Conservation (phyloP, 2,797 vertebrate species). For the Chloroceryle inda region DNA sequence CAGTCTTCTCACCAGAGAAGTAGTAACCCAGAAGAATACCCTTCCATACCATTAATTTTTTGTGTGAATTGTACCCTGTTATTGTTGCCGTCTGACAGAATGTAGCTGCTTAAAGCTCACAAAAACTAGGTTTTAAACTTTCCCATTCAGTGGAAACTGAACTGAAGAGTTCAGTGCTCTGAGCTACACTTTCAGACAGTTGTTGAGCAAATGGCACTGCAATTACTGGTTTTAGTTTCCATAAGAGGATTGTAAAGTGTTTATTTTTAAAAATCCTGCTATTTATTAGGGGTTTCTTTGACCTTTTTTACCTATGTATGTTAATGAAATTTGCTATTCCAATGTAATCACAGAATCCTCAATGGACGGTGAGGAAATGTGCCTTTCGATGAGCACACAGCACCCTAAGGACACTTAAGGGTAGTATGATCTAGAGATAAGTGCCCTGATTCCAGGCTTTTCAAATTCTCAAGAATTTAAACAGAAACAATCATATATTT, state of each 20-base stretch:
- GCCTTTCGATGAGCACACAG: neutral
- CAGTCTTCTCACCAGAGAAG: neutral
- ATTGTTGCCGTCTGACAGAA: neutral
- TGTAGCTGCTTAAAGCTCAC: neutral
- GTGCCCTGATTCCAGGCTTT: neutral
- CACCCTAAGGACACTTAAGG: neutral
- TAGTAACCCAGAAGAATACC: neutral
- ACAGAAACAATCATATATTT: neutral
- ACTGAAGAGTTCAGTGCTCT: neutral
- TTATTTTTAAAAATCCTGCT: neutral
- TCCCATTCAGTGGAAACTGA: neutral
- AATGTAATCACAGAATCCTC: neutral
- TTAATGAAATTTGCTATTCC: conserved; percentile 7
- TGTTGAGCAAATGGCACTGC: neutral
- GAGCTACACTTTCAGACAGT: neutral
- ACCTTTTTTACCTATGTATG: neutral
- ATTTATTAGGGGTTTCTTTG: neutral
- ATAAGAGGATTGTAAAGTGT: neutral
- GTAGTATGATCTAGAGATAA: neutral
- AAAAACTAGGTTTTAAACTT: neutral
- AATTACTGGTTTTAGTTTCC: neutral
- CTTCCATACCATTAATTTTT: neutral
- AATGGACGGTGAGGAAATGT: neutral
- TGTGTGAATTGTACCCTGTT: neutral
- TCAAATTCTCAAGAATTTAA: neutral